phyloP scores from a whole-genome alignment of 2,888 invertebrate genomes.

The Cryptosula pallasiana region DNA sequence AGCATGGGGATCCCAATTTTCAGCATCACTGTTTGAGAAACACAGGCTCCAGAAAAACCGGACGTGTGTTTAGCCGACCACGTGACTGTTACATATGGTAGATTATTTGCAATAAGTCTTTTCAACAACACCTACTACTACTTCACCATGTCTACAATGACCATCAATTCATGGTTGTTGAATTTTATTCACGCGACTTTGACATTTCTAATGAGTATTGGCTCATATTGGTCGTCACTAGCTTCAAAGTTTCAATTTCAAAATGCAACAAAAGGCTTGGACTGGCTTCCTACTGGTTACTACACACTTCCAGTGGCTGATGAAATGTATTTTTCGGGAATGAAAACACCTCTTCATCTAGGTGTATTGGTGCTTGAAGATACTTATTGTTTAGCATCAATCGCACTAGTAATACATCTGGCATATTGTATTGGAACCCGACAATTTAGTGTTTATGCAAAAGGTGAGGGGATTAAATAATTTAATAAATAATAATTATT shows the following conservation, averaged over 20 bases:
- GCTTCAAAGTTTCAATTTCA: slow-evolving; percentile 20
- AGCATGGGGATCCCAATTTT: no score
- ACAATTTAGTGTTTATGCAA: slow-evolving; percentile 18
- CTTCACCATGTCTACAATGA: background rate
- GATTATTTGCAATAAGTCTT: no score
- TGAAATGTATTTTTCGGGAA: background rate
- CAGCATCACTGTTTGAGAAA: no score
- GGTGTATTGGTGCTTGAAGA: slow-evolving; percentile 6
- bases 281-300: slow-evolving; percentile 15
- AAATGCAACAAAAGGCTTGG: slow-evolving; percentile 17
- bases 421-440: slow-evolving; percentile 3
- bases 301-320: slow-evolving; percentile 19
- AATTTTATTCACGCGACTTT: background rate
- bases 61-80: slow-evolving; percentile 6
- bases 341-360: slow-evolving; percentile 23
- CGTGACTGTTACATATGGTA: background rate
- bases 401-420: background rate
- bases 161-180: background rate
- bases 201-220: slow-evolving; percentile 1
- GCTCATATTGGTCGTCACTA: slow-evolving; percentile 14
- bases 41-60: background rate
- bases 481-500: no score
- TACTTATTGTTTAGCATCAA: slow-evolving; percentile 11
- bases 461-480: background rate
- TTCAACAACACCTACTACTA: no score